Evolutionary conservation across 1,140 invertebrate species (phyloP), one percentile per base, ranked within the genome.

Genomic region (Calephelis virginiensis): DNA sequence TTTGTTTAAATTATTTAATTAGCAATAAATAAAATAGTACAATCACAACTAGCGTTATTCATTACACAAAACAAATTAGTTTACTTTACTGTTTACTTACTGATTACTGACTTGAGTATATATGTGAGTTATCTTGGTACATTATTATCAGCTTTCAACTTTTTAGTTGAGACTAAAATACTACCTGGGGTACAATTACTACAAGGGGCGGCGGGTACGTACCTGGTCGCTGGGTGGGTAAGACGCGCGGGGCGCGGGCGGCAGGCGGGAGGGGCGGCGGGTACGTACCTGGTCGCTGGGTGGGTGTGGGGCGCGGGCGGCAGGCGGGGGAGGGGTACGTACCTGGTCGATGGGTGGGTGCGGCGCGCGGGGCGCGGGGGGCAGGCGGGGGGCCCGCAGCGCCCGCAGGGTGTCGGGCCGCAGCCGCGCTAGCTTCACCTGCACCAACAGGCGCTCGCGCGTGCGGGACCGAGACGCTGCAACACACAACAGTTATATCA

Each of bases 371-470:
- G 17, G 75, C 28, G 73, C 64, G 74, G 75, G 17, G 67, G 71
- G 37, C 71, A 28, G 13, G 17, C 73, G 67, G 17, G 71, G 73
- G 11, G 71, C 68, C 59, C 78, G 81, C 72, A 85, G 69, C 37
- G 77, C 72, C 10, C 80, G 78, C 72, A 80, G 60, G 38, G 76
- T 74, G n/a, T 83, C 84, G 0, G 75, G 49, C n/a, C 83, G 79
- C 72, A 90, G 80, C 0, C 82, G 76, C 9, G 73, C 61, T 74
- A 88, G 71, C 70, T 83, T 72, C 50, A 90, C 69, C 12, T 80
- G 77, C 61, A 90, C 85, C 61, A 80, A 7, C 49, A 85, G 17
- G 0, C 82, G 82, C 17, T 74, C 8, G 10, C 76, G 76, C 3
- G 53, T 64, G 14, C 74, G 67, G 14, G 69, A 72, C 64, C 63